phyloP scores from a whole-genome alignment of 2,797 vertebrate species.

The Neoniphon sammara region DNA sequence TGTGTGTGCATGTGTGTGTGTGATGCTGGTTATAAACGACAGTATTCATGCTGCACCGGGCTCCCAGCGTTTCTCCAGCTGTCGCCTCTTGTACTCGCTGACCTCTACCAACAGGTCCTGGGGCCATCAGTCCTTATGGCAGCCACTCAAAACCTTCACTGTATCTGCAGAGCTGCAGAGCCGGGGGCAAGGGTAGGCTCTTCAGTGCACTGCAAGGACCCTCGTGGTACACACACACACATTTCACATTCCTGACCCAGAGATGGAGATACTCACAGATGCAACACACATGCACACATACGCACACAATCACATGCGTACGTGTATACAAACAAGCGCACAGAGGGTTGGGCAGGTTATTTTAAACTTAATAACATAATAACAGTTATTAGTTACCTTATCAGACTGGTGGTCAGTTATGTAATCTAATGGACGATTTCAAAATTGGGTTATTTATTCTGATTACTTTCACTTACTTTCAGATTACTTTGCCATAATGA shows the following conservation, averaged over 20 bases:
- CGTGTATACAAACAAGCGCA: no score
- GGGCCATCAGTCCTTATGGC: slow-evolving; percentile 70
- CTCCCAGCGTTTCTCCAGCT: slow-evolving; percentile 80
- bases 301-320: background rate
- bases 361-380: no score
- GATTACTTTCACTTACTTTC: no score
- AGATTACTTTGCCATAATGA: no score
- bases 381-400: no score
- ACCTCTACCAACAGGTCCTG: slow-evolving; percentile 76
- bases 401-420: no score
- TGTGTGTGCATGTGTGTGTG: slow-evolving; percentile 39
- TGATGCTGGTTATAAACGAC: slow-evolving; percentile 69
- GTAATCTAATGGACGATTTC: no score
- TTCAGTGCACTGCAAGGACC: slow-evolving; percentile 19
- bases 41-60: slow-evolving; percentile 75
- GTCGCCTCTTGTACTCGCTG: slow-evolving; percentile 78
- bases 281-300: slow-evolving; percentile 16
- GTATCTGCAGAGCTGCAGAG: slow-evolving; percentile 46
- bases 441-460: no score
- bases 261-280: background rate
- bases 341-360: no score
- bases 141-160: slow-evolving; percentile 63
- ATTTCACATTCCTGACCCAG: slow-evolving; percentile 27
- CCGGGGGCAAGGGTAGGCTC: slow-evolving; percentile 9
- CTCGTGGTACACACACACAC: slow-evolving; percentile 34